Percentiles rank a stretch among this genome's conserved stretches.
These are phyloP conservation scores for Helleia helle DNA, from an alignment of 2,888 invertebrate species.

Conservation along the genomic window DNA sequence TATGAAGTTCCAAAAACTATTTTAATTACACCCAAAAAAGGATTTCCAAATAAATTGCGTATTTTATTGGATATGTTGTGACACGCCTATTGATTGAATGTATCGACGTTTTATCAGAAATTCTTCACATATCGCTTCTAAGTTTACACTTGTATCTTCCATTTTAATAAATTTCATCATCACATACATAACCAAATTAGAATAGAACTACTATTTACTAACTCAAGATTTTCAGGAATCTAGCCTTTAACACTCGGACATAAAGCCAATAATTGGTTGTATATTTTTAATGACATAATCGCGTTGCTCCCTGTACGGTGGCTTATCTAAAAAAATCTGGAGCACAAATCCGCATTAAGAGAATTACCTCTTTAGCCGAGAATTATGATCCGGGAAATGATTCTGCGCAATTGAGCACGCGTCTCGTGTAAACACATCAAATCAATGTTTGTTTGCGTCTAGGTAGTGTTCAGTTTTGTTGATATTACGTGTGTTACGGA, in stretches of 20 bases:
- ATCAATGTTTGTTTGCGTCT: slow-evolving; percentile 6
- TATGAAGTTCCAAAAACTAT: background rate
- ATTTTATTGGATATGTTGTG: slow-evolving; percentile 2
- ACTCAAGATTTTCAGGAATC: background rate
- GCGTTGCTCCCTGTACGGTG: background rate
- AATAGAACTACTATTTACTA: background rate
- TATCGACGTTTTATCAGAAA: background rate
- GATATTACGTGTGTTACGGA: too few relatives aligned
- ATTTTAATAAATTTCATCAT: slow-evolving; percentile 4
- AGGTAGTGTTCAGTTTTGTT: slow-evolving; percentile 3
- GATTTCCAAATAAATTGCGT: background rate
- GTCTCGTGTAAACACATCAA: slow-evolving; percentile 14
- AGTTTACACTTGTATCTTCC: background rate
- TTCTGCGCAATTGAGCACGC: slow-evolving; percentile 39
- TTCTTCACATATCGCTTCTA: background rate
- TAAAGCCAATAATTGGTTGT: background rate
- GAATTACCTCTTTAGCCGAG: slow-evolving; percentile 30
- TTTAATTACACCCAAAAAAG: background rate
- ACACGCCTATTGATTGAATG: background rate
- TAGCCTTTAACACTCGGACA: background rate
- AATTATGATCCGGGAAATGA: slow-evolving; percentile 56
- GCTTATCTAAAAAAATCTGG: slow-evolving; percentile 25
- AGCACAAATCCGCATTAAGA: slow-evolving; percentile 30
- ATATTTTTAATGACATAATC: background rate
- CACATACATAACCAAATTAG: background rate